Percentiles rank a stretch among this genome's conserved stretches.
phyloP scores from a whole-genome alignment of 2,113 vertebrate species.

The Cyprinodon brontotheroides region DNA sequence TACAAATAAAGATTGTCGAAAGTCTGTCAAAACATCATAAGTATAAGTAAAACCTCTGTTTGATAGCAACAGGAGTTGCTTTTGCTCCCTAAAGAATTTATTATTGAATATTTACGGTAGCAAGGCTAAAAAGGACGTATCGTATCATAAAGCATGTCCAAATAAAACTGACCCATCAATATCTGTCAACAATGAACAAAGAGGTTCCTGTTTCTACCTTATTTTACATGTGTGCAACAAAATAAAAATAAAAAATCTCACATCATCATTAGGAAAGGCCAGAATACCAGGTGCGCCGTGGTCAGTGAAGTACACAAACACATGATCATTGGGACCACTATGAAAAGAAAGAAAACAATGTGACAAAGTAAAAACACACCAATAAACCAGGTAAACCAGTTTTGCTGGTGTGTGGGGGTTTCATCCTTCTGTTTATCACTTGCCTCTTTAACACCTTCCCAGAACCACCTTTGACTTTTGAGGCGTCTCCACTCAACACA shows the following conservation, averaged over 20 bases:
- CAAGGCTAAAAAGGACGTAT: no score
- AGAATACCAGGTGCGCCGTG: slow-evolving; percentile 91
- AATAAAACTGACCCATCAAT: no score
- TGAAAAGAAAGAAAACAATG: background rate
- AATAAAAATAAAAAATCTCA: slow-evolving; percentile 66
- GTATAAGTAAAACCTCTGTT: no score
- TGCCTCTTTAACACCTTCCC: slow-evolving; percentile 94
- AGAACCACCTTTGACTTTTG: slow-evolving; percentile 86
- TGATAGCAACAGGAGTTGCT: no score
- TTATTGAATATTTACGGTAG: no score
- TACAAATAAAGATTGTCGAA: background rate
- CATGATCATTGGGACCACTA: slow-evolving; percentile 92
- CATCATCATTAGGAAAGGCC: slow-evolving; percentile 90
- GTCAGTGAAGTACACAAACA: slow-evolving; percentile 96
- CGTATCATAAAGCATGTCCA: no score
- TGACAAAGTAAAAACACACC: background rate
- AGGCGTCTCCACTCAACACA: slow-evolving; percentile 86
- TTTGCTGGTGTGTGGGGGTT: background rate
- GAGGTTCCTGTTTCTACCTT: background rate
- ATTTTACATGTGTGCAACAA: background rate
- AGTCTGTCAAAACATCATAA: no score
- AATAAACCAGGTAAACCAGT: background rate
- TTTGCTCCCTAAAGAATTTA: no score
- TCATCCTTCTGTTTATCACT: slow-evolving; percentile 20
- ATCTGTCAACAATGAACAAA: no score